Percentiles rank a stretch among this genome's conserved stretches.
These are phyloP conservation scores for Daboia siamensis DNA, from an alignment of 2,113 vertebrate species.

Conservation along the genomic window DNA sequence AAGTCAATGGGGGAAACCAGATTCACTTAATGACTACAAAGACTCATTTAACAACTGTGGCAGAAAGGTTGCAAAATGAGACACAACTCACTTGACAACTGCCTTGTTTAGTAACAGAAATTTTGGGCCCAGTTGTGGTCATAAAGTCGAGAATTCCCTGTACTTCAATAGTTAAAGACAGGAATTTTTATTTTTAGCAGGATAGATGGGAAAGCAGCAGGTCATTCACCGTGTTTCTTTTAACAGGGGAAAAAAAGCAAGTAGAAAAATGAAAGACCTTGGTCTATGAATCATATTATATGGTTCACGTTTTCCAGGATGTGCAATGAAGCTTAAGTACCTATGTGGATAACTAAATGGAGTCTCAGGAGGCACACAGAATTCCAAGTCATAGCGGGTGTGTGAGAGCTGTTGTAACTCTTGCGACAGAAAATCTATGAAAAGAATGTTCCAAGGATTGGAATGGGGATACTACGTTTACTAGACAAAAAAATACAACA, in stretches of 20 bases:
- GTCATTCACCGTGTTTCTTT: background rate
- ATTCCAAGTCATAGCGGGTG: constrained; percentile 14
- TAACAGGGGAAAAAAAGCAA: constrained; percentile 10
- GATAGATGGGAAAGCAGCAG: background rate
- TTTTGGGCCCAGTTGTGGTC: too few species aligned
- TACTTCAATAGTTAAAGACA: background rate
- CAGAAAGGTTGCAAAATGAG: background rate
- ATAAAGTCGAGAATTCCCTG: background rate
- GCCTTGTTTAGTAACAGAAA: background rate
- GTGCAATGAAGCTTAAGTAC: constrained; percentile 37
- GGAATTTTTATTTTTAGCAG: background rate
- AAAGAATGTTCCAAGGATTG: background rate
- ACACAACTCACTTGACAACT: background rate
- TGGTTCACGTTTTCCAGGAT: constrained; percentile 57
- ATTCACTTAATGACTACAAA: background rate
- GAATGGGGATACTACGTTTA: background rate
- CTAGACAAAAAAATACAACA: background rate
- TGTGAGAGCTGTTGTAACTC: background rate
- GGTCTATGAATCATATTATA: constrained; percentile 43
- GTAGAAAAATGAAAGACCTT: background rate
- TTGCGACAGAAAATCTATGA: background rate
- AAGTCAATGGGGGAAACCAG: background rate
- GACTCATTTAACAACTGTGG: background rate
- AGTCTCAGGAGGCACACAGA: constrained; percentile 21
- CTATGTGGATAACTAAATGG: constrained; percentile 23